Evolutionary conservation across 2,888 invertebrate genomes (phyloP), one percentile per base, ranked within the genome.

Genomic region (Phlogophora meticulosa): DNA sequence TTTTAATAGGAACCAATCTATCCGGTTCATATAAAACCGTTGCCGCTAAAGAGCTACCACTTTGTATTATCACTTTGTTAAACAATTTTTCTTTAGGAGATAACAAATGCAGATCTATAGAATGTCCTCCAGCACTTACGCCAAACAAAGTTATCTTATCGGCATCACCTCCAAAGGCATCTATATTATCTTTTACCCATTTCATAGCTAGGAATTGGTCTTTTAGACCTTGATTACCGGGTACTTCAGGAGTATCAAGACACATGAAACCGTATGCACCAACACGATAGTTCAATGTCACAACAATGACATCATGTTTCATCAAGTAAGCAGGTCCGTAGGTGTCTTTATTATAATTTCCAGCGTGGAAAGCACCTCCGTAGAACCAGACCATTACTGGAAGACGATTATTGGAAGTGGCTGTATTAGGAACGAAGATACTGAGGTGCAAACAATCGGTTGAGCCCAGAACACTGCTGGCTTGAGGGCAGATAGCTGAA

Each of bases 211-310:
- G 28, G 0, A 83, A 43, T 73, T 92, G 92, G 60, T 93, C 93
- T 82, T 91, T 92, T 0, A 93, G 76, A 0, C 93, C 92, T 74
- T 90, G 89, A 56, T 93, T 93, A 15, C 92, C 92, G 3, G 91
- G 87, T 13, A 88, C 80, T 46, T 86, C 83, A 7, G 87, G 85
- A n/a, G 72, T 84, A 51, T 88, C 86, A 0, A 92, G 81, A 49
- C 91, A 91, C 90, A 92, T 90, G 59, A 92, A 92, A 11, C 92
- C 92, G 53, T 90, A 92, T 0, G 90, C 84, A n/a, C 90, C 91
- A 0, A 88, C 53, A 7, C 92, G 83, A 59, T 93, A 91, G 57
- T 88, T 91, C 0, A 92, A 34, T 2, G 88, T 86, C 0, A 92
- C 88, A 2, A 92, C 48, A 28, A 92, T 87, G 22, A 93, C 83